phyloP scores from a whole-genome alignment of 2,888 invertebrate species.

The Cephus spinipes region DNA sequence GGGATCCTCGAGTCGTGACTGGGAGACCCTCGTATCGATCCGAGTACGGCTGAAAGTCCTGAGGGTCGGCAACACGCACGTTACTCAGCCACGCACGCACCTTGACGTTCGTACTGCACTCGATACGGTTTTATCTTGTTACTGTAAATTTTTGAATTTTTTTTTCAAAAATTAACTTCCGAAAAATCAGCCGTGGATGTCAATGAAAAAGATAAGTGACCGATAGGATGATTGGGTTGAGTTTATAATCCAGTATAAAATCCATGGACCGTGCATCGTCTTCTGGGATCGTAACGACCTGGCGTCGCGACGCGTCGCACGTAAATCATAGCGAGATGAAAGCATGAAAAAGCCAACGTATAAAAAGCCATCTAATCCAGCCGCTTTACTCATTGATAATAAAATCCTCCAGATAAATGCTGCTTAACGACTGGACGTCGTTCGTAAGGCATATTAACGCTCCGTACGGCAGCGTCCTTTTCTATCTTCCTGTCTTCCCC shows the following conservation, averaged over 20 bases:
- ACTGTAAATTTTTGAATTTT: not conserved
- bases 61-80: not conserved
- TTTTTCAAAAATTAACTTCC: not conserved
- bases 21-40: not conserved
- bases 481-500: constrained; percentile 2
- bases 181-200: not conserved
- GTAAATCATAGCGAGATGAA: not conserved
- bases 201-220: not conserved
- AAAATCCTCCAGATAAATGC: constrained; percentile 3
- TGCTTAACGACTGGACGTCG: constrained; percentile 7
- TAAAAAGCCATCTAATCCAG: not conserved
- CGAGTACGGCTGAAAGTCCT: not conserved
- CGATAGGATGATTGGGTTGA: not conserved
- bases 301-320: not conserved
- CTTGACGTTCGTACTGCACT: not conserved
- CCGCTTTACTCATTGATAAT: constrained; percentile 7
- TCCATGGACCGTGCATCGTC: not conserved
- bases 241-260: not conserved
- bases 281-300: not conserved
- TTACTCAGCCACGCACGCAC: not conserved
- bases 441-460: not conserved
- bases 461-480: not conserved
- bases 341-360: not conserved
- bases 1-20: not conserved
- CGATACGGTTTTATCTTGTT: not conserved